Evolutionary conservation across 2,113 vertebrate genomes (phyloP).

Genomic region (Coracopsis vasa): DNA sequence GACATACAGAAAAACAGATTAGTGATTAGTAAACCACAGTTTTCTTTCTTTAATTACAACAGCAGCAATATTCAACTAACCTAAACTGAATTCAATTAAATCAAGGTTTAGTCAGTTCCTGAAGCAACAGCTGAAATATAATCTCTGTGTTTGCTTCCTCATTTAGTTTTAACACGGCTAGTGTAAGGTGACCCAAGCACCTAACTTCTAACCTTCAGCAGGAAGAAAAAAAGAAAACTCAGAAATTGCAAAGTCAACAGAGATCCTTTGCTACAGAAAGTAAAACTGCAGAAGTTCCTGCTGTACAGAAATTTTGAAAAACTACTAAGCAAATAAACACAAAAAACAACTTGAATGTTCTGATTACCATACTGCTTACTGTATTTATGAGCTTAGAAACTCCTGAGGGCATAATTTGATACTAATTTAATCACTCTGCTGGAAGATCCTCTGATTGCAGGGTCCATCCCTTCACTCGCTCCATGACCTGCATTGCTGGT

Average conservation of each 20-base stretch:
- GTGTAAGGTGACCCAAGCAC: background rate
- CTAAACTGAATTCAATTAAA: constrained; percentile 22
- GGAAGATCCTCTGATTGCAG: background rate
- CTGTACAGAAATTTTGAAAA: background rate
- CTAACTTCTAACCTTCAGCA: background rate
- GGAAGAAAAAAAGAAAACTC: background rate
- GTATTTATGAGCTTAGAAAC: background rate
- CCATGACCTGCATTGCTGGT: background rate
- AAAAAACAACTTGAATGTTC: background rate
- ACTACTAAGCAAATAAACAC: background rate
- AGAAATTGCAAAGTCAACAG: background rate
- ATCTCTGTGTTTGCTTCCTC: background rate
- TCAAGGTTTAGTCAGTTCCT: background rate
- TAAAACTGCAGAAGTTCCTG: background rate
- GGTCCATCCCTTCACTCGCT: background rate
- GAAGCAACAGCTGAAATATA: background rate
- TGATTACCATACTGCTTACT: background rate
- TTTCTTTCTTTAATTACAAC: constrained; percentile 16
- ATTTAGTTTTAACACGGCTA: background rate
- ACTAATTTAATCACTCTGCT: background rate
- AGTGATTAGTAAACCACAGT: background rate
- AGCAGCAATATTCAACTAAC: background rate
- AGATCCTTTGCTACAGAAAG: background rate
- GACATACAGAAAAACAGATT: background rate
- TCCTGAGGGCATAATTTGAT: background rate